Percentiles rank a stretch among this genome's conserved stretches.
Evolutionary conservation across 2,797 vertebrate genomes (phyloP).

Genomic region (Xenentodon cancila): DNA sequence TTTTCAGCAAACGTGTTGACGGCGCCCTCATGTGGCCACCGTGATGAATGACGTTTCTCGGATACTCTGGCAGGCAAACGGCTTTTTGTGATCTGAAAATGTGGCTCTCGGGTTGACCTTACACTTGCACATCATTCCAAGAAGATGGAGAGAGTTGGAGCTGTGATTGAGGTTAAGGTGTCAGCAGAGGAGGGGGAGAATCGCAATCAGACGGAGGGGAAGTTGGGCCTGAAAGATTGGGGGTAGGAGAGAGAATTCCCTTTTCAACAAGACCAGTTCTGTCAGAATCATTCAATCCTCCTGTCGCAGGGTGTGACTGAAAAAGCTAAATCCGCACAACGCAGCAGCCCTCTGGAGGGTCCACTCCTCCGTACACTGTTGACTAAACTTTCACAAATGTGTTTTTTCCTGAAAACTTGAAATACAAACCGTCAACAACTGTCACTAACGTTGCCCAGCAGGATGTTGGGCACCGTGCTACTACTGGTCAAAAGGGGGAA

Average conservation of each 20-base stretch:
- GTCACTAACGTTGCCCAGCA: too few species aligned
- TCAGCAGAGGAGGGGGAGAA: background rate
- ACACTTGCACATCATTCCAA: background rate
- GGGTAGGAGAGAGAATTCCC: background rate
- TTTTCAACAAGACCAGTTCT: slow-evolving; percentile 25
- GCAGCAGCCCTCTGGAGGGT: background rate
- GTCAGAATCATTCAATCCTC: background rate
- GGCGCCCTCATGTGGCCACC: slow-evolving; percentile 54
- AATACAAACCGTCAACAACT: too few species aligned
- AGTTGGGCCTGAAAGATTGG: slow-evolving; percentile 2
- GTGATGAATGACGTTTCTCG: background rate
- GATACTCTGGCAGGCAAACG: too few species aligned
- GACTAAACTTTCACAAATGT: too few species aligned
- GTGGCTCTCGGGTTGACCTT: background rate
- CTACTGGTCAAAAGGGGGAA: too few species aligned
- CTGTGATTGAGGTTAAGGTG: background rate
- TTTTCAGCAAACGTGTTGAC: slow-evolving; percentile 10
- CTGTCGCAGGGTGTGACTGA: slow-evolving; percentile 19
- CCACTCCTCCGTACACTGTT: background rate
- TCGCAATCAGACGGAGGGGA: background rate
- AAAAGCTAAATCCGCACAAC: background rate
- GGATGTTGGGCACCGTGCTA: too few species aligned
- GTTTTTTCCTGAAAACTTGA: too few species aligned
- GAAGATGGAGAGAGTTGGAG: background rate
- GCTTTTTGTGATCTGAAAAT: background rate